Conservation (phyloP, 2,888 invertebrate species). For the Drosophila eohydei region DNA sequence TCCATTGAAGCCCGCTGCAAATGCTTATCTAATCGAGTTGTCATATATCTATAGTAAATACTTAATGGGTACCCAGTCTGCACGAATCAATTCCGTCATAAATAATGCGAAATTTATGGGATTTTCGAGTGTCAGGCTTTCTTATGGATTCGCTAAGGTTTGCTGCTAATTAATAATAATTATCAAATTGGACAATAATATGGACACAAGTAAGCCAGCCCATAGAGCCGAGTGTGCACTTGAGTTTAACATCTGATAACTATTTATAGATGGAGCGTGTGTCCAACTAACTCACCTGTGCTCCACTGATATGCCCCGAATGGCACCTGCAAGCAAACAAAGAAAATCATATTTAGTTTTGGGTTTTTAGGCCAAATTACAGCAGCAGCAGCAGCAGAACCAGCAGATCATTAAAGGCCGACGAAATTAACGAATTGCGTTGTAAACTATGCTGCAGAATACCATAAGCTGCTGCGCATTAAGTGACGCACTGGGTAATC, state of each 20-base stretch:
- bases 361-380: background rate
- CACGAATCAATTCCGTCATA: slow-evolving; percentile 33
- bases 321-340: slow-evolving; percentile 15
- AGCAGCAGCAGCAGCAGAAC: background rate
- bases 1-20: background rate
- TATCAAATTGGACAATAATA: slow-evolving; percentile 51
- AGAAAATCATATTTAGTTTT: slow-evolving; percentile 6
- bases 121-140: slow-evolving; percentile 24
- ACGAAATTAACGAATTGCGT: slow-evolving; percentile 36
- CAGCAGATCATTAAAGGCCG: slow-evolving; percentile 5
- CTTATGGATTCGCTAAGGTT: slow-evolving; percentile 25
- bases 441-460: slow-evolving; percentile 22
- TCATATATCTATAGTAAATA: slow-evolving; percentile 6
- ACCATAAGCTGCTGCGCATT: slow-evolving; percentile 26
- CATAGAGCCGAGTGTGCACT: slow-evolving; percentile 34
- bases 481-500: slow-evolving; percentile 29
- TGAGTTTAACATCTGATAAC: slow-evolving; percentile 39
- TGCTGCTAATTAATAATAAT: slow-evolving; percentile 54
- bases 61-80: slow-evolving; percentile 5
- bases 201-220: slow-evolving; percentile 45
- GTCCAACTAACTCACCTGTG: slow-evolving; percentile 9
- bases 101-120: slow-evolving; percentile 50
- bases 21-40: slow-evolving; percentile 39
- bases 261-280: slow-evolving; percentile 24
- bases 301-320: background rate